Evolutionary conservation across 2,797 vertebrate species (phyloP), one percentile per base, ranked within the genome.

Genomic region (Bovichtus variegatus): DNA sequence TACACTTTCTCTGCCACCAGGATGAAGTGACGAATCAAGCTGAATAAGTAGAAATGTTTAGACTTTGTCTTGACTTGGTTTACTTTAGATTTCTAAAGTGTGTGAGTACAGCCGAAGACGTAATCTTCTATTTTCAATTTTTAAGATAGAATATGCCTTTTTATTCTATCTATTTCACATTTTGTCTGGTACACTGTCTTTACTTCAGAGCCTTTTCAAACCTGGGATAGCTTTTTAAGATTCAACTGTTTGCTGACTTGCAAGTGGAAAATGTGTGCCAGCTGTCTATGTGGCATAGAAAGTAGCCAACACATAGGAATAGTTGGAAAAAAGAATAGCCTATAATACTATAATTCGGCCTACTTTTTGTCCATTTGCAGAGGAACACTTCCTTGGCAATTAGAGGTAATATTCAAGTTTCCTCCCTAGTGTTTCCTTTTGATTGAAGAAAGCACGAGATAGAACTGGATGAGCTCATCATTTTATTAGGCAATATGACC

Each of bases 321-420:
- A n/a, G 83, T 86, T 77, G 76, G 76, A 91, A 88, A 84, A 71
- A 58, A 81, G 58, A 65, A 67, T 72, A 27, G 25, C 3, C 27
- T 27, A 51, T 76, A 67, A 74, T 68, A 6, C 64, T 76, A 71
- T 84, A 81, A 86, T 87, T 70, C 79, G 51, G 2, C 25, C 18
- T 25, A 19, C 71, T 59, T 87, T 85, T 64, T 59, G 76, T 78
- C 74, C 76, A 66, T 82, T 84, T 85, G 58, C 65, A 74, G 57
- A 66, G 65, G 76, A 72, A 85, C 86, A 80, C 55, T 58, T 87
- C 18, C 69, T 55, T 65, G n/a, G 71, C 87, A 87, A 91, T 91
- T 90, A 90, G 80, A 84, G 76, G 81, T 73, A 76, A 62, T 75
- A 82, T 76, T 86, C 47, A 81, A 81, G 68, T 83, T 89, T 84